Percentiles rank a stretch among this genome's conserved stretches.
Conservation (phyloP, 2,797 vertebrate genomes). For the Hypotaenidia okinawae region DNA sequence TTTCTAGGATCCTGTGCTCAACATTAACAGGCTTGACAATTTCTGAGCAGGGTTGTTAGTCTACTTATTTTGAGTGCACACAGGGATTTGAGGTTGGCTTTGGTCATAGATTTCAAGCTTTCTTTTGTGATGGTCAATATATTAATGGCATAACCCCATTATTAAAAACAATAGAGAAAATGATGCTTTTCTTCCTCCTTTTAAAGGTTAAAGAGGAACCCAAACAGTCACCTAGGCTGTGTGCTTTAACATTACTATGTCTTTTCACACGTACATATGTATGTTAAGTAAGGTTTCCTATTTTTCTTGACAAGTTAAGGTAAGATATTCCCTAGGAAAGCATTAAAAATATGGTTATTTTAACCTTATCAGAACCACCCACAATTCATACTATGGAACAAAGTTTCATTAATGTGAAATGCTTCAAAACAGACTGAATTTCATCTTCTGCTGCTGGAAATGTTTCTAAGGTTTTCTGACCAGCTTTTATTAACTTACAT, state of each 20-base stretch:
- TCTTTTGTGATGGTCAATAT: not conserved
- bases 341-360: not conserved
- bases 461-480: constrained; percentile 13
- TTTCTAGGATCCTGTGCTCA: rapidly evolving
- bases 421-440: not conserved
- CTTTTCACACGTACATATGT: not conserved
- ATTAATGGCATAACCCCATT: not conserved
- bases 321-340: not conserved
- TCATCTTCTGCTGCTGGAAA: constrained; percentile 1
- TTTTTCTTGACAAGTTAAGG: not conserved
- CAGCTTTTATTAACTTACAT: constrained; percentile 13
- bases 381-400: not conserved
- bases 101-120: not conserved
- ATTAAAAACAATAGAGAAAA: not conserved
- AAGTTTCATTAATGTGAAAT: not conserved
- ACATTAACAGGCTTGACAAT: not conserved
- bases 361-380: not conserved
- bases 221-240: not conserved
- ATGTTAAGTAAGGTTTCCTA: not conserved
- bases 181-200: rapidly evolving
- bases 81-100: not conserved
- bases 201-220: not conserved
- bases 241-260: not conserved
- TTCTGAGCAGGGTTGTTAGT: not conserved
- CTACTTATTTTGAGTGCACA: not conserved